Base-by-base conservation (phyloP, 1,140 invertebrate genomes). In the Drosophila nebulosa region DNA sequence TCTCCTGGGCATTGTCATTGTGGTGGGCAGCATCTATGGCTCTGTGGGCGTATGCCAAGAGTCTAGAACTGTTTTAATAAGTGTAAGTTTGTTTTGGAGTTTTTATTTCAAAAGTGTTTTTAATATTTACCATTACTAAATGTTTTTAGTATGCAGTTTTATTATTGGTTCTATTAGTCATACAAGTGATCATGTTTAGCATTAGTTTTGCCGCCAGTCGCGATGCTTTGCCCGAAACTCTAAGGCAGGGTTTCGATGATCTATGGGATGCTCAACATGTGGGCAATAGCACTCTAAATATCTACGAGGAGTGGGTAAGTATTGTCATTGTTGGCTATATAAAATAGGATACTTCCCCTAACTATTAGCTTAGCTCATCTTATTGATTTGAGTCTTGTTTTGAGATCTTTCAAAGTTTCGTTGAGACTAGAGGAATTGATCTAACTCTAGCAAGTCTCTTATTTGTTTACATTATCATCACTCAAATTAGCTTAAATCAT, bases 291-390 rank as follows among this genome's bases (percentile, higher is more conserved):
- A 85, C 70, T 0, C 55, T 90, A 1, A 67, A 66, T 16, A 50
- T 50, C 0, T 90, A 90, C 46, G 89, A 90, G 46, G 66, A 90
- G 57, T 90, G 89, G 89, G 89, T 90, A 39, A 78, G 80, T 63
- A 26, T 2, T 9, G 6, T 22, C 10, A 4, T 21, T 3, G 1
- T 0, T 0, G 24, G 2, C 5, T 5, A 0, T 46, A 46, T 46
- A 46, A 21, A n/a, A n/a, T n/a, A n/a, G n/a, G n/a, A 4, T 46
- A 39, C 36, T 46, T 46, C 7, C 16, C n/a, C n/a, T n/a, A n/a
- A n/a, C n/a, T n/a, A n/a, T n/a, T n/a, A n/a, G n/a, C n/a, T n/a
- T n/a, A n/a, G n/a, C n/a, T n/a, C n/a, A n/a, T n/a, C n/a, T n/a
- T n/a, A n/a, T n/a, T n/a, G n/a, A n/a, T n/a, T n/a, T n/a, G n/a